Percentiles rank a stretch among this genome's conserved stretches.
phyloP scores from a whole-genome alignment of 2,113 vertebrate genomes.

The Ceyx melanurus region DNA sequence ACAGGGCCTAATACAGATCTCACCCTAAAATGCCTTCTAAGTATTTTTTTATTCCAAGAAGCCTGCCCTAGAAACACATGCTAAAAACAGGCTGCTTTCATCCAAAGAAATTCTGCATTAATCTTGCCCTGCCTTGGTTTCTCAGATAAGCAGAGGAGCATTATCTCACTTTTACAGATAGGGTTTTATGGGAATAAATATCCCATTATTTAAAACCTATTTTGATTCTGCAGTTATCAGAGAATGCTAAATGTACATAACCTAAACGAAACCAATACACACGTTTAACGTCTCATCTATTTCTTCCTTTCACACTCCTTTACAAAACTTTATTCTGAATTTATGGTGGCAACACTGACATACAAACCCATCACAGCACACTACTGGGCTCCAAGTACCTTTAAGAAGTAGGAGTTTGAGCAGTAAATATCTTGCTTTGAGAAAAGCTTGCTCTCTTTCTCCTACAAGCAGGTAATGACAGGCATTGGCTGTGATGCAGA shows the following conservation, averaged over 20 bases:
- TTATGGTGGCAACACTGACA: background rate
- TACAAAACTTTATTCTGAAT: background rate
- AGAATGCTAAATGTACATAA: background rate
- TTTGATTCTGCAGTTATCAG: background rate
- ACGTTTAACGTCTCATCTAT: background rate
- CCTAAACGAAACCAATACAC: background rate
- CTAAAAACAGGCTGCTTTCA: background rate
- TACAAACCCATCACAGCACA: background rate
- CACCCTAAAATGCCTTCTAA: background rate
- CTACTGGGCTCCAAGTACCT: background rate
- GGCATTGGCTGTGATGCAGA: background rate
- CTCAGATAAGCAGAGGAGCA: background rate
- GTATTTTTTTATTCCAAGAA: background rate
- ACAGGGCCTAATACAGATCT: background rate
- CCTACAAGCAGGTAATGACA: background rate
- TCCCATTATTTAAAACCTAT: background rate
- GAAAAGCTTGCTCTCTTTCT: background rate
- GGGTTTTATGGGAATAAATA: background rate
- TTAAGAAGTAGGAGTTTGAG: background rate
- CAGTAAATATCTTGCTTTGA: slow-evolving; percentile 26
- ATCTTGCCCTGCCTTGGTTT: background rate
- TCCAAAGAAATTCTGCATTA: background rate
- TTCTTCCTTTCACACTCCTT: background rate
- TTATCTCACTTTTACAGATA: background rate
- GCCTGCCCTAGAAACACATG: background rate